Evolutionary conservation across 2,113 vertebrate genomes (phyloP).

Genomic region (Syrrhaptes paradoxus): DNA sequence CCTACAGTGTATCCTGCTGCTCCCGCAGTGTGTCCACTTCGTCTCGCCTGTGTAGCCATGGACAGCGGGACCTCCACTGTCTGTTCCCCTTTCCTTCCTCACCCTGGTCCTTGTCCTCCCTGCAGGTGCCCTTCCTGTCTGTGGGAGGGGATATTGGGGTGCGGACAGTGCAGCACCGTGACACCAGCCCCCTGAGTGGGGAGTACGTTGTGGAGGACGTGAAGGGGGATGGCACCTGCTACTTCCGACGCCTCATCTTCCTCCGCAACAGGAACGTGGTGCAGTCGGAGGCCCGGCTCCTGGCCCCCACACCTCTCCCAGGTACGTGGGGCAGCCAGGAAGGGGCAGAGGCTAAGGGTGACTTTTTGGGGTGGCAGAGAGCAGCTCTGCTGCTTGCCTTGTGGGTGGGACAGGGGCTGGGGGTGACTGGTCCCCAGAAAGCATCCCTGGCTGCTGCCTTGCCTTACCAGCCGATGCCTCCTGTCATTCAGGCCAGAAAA

Average conservation of each 20-base stretch:
- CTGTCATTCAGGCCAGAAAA: conserved; percentile 78
- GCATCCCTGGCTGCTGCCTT: neutral
- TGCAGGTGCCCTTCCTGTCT: conserved; percentile 92
- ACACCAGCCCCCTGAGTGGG: conserved; percentile 84
- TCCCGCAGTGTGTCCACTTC: rapidly evolving
- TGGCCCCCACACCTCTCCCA: conserved; percentile 29
- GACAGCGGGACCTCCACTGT: neutral
- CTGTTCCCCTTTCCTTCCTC: neutral
- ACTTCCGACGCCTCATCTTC: conserved; percentile 91
- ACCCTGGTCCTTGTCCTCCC: neutral
- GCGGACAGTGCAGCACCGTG: conserved; percentile 81
- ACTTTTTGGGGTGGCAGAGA: neutral
- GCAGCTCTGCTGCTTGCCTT: neutral
- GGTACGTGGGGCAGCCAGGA: conserved; percentile 20
- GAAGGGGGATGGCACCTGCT: conserved; percentile 82
- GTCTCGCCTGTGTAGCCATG: rapidly evolving
- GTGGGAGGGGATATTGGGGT: conserved; percentile 94
- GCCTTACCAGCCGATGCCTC: neutral
- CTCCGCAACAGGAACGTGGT: conserved; percentile 88
- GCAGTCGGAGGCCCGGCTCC: conserved; percentile 90
- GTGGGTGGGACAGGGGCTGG: neutral
- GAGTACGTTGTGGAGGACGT: conserved; percentile 93
- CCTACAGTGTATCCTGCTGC: neutral
- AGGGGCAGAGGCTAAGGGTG: neutral
- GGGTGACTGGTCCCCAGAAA: neutral